A percentile compares a stretch with the other conserved stretches of the same genome.
Evolutionary conservation across 2,888 invertebrate species (phyloP).

Genomic region (Bombylius discolor): DNA sequence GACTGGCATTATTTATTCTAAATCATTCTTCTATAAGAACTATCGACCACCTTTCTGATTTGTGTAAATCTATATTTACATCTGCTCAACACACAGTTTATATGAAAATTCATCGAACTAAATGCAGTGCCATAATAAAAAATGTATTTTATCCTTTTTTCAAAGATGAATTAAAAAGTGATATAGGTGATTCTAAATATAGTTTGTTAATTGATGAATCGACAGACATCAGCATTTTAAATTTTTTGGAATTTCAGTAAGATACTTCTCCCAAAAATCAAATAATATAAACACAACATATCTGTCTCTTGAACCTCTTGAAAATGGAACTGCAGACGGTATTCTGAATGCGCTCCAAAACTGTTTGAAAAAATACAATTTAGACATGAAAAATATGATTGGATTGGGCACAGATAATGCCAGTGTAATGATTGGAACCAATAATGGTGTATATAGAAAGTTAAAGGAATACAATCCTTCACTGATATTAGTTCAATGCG

Average conservation of each 20-base stretch:
- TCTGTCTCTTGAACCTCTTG: background rate
- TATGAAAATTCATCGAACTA: slow-evolving; percentile 5
- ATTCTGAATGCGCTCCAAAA: background rate
- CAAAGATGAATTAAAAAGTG: background rate
- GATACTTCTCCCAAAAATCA: background rate
- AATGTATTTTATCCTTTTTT: slow-evolving; percentile 2
- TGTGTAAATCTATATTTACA: too few species aligned
- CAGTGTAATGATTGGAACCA: background rate
- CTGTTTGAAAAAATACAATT: background rate
- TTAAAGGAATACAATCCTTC: background rate
- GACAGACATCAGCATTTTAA: background rate
- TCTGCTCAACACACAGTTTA: background rate
- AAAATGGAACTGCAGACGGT: background rate
- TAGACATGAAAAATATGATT: background rate
- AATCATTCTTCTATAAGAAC: too few species aligned
- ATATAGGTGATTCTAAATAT: background rate
- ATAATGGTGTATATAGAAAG: background rate
- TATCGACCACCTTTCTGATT: too few species aligned
- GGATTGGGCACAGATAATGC: background rate
- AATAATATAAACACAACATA: background rate
- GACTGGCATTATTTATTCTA: too few species aligned
- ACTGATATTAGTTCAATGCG: background rate
- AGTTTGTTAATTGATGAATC: slow-evolving; percentile 5
- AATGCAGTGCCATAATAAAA: slow-evolving; percentile 4
- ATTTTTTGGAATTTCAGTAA: slow-evolving; percentile 1